These are phyloP conservation scores for Muscidifurax raptorellus DNA, from an alignment of 1,140 invertebrate species.

Conservation along the genomic window DNA sequence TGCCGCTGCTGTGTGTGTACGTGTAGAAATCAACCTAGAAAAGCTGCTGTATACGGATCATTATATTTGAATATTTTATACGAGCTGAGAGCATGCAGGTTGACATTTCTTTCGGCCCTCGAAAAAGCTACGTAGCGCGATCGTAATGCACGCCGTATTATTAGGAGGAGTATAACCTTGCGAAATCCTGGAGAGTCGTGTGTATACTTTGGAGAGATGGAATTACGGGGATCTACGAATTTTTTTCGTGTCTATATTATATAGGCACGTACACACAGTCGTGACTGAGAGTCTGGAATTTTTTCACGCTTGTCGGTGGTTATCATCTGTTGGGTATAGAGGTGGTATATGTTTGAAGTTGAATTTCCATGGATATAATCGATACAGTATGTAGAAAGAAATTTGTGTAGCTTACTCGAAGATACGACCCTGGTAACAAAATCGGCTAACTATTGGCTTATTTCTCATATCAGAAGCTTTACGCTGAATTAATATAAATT, in stretches of 20 bases:
- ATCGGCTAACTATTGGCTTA: too few species aligned
- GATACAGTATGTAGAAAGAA: too few species aligned
- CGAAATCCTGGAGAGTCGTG: neutral
- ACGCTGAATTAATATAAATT: too few species aligned
- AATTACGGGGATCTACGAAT: neutral
- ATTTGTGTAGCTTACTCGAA: too few species aligned
- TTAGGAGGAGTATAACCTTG: neutral
- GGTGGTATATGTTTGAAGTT: too few species aligned
- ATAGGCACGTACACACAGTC: neutral
- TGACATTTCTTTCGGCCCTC: neutral
- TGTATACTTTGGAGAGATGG: neutral
- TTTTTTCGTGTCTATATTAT: neutral
- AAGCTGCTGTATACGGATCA: neutral
- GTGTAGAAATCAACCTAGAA: slow-evolving; percentile 1
- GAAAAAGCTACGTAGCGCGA: neutral
- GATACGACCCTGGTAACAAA: too few species aligned
- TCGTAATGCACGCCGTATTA: neutral
- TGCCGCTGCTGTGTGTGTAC: neutral
- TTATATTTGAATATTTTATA: neutral
- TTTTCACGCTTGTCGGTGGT: too few species aligned
- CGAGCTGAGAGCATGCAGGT: neutral
- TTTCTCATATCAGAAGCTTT: too few species aligned
- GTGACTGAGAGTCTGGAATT: neutral
- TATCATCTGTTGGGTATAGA: too few species aligned
- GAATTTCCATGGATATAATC: too few species aligned